Percentiles rank a stretch among this genome's conserved stretches.
These are phyloP conservation scores for Drosophila grimshawi DNA, from an alignment of 1,140 invertebrate genomes.

Conservation along the genomic window DNA sequence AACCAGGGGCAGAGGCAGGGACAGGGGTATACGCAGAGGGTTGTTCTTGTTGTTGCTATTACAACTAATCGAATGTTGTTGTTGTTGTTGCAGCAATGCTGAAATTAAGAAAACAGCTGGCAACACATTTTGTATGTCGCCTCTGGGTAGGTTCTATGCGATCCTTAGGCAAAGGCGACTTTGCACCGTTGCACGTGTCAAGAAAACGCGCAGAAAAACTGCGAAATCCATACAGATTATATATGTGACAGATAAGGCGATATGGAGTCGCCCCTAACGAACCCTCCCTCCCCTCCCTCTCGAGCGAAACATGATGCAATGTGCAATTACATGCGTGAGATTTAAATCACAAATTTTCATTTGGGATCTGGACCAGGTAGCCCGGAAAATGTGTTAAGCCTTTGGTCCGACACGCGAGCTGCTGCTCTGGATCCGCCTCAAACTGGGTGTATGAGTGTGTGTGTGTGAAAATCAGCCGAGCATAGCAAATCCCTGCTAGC, in stretches of 20 bases:
- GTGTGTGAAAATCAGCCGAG: conserved; percentile 72
- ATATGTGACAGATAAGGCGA: conserved; percentile 45
- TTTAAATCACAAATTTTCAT: conserved; percentile 55
- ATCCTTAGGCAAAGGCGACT: conserved; percentile 8
- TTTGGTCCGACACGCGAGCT: conserved; percentile 36
- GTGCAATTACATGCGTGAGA: conserved; percentile 78
- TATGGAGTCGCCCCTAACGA: conserved; percentile 27
- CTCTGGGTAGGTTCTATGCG: conserved; percentile 5
- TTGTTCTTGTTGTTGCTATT: conserved; percentile 41
- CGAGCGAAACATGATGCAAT: conserved; percentile 48
- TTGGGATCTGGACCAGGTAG: conserved; percentile 19
- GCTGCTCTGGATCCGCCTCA: neutral
- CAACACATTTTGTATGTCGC: conserved; percentile 42
- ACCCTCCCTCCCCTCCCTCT: neutral
- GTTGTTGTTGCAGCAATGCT: conserved; percentile 42
- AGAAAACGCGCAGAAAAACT: conserved; percentile 39
- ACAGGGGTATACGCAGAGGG: conserved; percentile 11
- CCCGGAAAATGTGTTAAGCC: conserved; percentile 42
- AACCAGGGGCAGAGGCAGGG: conserved; percentile 22
- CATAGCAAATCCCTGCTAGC: conserved; percentile 54
- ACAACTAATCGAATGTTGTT: conserved; percentile 54
- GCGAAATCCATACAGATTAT: conserved; percentile 69
- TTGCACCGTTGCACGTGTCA: conserved; percentile 58
- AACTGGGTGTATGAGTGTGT: conserved; percentile 20
- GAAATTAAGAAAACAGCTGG: conserved; percentile 64